Base-by-base conservation (phyloP, 2,888 invertebrate genomes). In the Sussaba pulchella region DNA sequence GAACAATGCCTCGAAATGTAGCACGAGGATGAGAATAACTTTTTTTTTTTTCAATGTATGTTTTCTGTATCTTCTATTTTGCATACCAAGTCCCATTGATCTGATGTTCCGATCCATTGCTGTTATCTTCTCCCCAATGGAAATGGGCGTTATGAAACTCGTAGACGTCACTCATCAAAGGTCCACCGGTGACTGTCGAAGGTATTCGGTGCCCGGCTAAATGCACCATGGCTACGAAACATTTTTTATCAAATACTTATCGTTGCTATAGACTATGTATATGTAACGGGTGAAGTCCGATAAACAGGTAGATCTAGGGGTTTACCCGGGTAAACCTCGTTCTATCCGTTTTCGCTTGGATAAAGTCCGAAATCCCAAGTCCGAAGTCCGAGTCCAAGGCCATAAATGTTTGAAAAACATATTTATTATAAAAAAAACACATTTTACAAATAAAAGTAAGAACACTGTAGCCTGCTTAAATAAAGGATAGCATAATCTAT, bases 41-140 rank as follows among this genome's bases (percentile, higher is more conserved):
- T 43, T 79, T 77, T 41, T 47, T 24, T 61, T 41, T 36, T 5
- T 31, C 6, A 31, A 0, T 12, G 24, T 36, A n/a, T 12, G 6
- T 26, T 31, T 47, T 63, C 0, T 14, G 43, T 64, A 26, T 19
- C n/a, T 45, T 26, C n/a, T 4, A 47, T 63, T n/a, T 39, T 54
- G 14, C 50, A 47, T 79, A 90, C 90, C 89, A 89, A 41, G 88
- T 87, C 36, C 86, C 85, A 73, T 91, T 88, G 47, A 91, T 85
- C 2, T 85, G 87, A 43, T 91, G 91, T 43, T 90, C 89, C 1
- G 89, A 88, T 0, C 91, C 90, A 14, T 78, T 80, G 63, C 88
- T 88, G 77, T 91, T 81, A 1, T 87, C 84, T 50, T 85, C 80
- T 1, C 89, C 88, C 90, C 90, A 91, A 47, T 89, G 89, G 76